Conservation (phyloP, 2,888 invertebrate genomes). For the Cacoxenus indagator region DNA sequence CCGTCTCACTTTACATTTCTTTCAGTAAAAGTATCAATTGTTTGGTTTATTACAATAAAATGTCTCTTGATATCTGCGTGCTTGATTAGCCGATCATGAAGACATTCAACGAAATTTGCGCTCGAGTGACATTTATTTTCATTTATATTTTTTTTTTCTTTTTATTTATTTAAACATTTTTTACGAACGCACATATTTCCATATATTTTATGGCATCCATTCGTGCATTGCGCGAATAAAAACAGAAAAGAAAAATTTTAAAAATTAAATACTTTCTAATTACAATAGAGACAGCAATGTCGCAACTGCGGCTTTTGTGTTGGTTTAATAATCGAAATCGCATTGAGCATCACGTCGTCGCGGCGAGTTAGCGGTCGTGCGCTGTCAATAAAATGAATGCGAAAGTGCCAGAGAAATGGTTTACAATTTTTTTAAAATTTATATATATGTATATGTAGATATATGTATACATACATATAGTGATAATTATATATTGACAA, state of each 20-base stretch:
- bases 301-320: constrained; percentile 8
- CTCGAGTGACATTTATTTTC: constrained; percentile 18
- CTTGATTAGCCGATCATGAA: neutral
- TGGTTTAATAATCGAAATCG: constrained; percentile 5
- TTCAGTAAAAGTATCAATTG: neutral
- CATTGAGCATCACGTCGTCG: neutral
- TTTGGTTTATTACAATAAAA: neutral
- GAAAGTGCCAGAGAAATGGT: neutral
- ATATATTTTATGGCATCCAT: constrained; percentile 2
- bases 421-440: no score
- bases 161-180: constrained; percentile 20
- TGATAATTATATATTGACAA: neutral
- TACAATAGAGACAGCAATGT: constrained; percentile 52
- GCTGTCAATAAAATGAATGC: neutral
- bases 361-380: neutral
- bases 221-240: constrained; percentile 23
- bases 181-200: constrained; percentile 16
- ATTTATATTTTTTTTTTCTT: constrained; percentile 37
- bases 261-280: constrained; percentile 65
- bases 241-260: constrained; percentile 36
- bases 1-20: no score
- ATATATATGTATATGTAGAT: no score
- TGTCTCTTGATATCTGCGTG: neutral
- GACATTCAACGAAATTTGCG: constrained; percentile 42
- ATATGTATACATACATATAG: no score